Evolutionary conservation across 2,888 invertebrate species (phyloP).

Genomic region (Dryocosmus kuriphilus): DNA sequence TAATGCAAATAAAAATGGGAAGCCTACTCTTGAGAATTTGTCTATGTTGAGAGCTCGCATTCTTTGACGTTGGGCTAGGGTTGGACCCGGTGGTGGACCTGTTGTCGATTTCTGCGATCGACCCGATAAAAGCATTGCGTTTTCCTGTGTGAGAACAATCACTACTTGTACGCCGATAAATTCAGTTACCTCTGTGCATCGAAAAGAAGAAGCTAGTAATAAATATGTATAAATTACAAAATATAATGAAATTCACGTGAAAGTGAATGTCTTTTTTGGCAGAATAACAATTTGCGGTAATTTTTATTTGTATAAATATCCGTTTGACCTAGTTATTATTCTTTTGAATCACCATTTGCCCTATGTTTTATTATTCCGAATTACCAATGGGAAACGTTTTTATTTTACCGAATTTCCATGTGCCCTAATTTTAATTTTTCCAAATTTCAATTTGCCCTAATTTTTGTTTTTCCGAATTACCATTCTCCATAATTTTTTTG

Average conservation of each 20-base stretch:
- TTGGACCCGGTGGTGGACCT: constrained; percentile 72
- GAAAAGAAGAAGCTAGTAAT: constrained; percentile 45
- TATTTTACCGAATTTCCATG: too few relatives aligned
- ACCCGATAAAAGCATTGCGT: constrained; percentile 74
- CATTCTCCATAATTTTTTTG: too few relatives aligned
- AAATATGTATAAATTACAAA: neutral
- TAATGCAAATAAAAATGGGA: constrained; percentile 84
- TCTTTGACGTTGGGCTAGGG: constrained; percentile 81
- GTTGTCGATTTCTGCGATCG: constrained; percentile 65
- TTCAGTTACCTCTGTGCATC: constrained; percentile 63
- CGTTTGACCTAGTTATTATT: too few relatives aligned
- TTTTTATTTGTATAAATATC: too few relatives aligned
- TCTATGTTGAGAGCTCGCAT: constrained; percentile 86
- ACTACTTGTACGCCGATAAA: constrained; percentile 64
- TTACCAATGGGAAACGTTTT: too few relatives aligned
- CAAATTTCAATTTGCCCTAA: too few relatives aligned
- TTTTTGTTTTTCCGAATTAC: too few relatives aligned
- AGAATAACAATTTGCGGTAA: too few relatives aligned
- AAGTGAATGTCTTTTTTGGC: neutral
- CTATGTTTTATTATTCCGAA: too few relatives aligned
- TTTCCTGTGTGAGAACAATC: constrained; percentile 74
- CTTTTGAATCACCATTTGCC: too few relatives aligned
- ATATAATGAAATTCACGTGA: neutral
- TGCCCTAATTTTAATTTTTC: too few relatives aligned
- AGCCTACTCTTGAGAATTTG: constrained; percentile 84